A percentile compares a stretch with the other conserved stretches of the same genome.
Evolutionary conservation across 2,113 vertebrate species (phyloP).

Genomic region (Upupa epops): DNA sequence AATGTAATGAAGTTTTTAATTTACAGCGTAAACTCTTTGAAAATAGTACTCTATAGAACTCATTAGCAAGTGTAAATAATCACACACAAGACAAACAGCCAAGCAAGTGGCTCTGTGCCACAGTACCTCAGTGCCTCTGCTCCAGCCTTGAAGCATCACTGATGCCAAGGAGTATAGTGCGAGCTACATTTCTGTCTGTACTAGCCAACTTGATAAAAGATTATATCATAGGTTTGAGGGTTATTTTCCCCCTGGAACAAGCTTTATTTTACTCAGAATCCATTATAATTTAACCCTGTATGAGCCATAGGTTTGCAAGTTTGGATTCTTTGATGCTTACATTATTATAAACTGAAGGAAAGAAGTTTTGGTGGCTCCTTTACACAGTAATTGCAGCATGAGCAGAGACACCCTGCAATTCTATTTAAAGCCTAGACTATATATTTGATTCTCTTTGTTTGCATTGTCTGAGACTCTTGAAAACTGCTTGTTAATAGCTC

Average conservation of each 20-base stretch:
- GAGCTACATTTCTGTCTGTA: neutral
- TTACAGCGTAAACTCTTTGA: neutral
- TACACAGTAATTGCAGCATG: neutral
- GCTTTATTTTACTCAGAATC: fast-evolving
- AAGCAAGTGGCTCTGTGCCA: neutral
- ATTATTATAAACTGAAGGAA: neutral
- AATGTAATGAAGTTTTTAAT: neutral
- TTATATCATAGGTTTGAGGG: too few species aligned
- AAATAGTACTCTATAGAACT: neutral
- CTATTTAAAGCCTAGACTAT: neutral
- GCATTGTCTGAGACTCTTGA: neutral
- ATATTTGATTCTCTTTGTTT: neutral
- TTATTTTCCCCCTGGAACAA: neutral
- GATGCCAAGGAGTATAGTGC: neutral
- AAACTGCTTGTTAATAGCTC: neutral
- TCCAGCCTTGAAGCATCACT: neutral
- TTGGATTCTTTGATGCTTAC: neutral
- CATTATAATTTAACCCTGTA: neutral
- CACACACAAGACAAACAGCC: neutral
- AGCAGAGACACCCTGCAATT: neutral
- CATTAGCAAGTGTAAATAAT: neutral
- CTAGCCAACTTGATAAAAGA: neutral
- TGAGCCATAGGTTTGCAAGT: neutral
- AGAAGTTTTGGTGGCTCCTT: neutral
- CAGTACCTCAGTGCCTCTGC: neutral